Evolutionary conservation across 2,888 invertebrate species (phyloP), one percentile per base, ranked within the genome.

Genomic region (Oscheius sp.): DNA sequence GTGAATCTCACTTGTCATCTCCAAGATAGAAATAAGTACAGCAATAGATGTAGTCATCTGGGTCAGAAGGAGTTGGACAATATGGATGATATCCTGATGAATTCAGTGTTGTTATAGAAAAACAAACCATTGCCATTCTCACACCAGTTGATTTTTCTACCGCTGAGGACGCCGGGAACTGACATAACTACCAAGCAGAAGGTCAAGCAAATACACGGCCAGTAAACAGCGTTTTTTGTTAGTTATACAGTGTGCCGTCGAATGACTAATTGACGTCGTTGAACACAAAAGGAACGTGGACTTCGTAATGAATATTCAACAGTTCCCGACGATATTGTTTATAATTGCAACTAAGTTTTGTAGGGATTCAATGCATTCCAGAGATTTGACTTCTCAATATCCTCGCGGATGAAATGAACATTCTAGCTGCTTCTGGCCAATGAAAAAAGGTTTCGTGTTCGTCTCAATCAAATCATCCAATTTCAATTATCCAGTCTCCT

Each of bases 71-170:
- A 5, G 41, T 32, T 5, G 65, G 65, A 54, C 65, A 65, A 26
- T 54, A 65, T 14, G 65, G 22, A 28, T 41, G 54, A 22, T 24
- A 28, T 2, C 44, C 65, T 65, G 32, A 22, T 28, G 24, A 26
- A 6, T 28, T 30, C 4, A 24, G 38, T 5, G 22, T 28, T 26
- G 38, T 22, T 14, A 38, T 4, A 14, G 26, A 6, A 41, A n/a
- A 22, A 38, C n/a, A 4, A 54, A 56, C 65, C 65, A 6, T 22
- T 17, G 2, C 44, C 44, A 26, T 54, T 45, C 32, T 32, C 36
- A 54, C 65, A 65, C 65, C 65, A 65, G 26, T 65, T 65, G 41
- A 65, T 44, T n/a, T 65, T 26, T 44, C 65, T 45, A 8, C 65
- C 65, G 38, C 65, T 65, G 24, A 65, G 54, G 22, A 65, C 54